Conservation (phyloP, 2,113 vertebrate genomes). For the Acanthochromis polyacanthus region DNA sequence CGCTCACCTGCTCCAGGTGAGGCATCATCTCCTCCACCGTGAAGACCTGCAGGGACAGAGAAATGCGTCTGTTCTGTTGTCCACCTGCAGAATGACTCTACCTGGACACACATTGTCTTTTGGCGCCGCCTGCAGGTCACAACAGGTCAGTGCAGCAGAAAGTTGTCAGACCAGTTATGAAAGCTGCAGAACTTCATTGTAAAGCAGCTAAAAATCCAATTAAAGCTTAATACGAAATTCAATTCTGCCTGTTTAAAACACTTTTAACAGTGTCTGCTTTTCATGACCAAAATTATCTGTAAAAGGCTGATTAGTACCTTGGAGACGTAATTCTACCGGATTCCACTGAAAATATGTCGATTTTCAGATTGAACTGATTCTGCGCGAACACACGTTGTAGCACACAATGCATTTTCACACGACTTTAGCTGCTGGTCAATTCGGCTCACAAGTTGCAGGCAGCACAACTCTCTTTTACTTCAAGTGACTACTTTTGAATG, state of each 20-base stretch:
- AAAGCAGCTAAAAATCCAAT: no score
- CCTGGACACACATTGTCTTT: background rate
- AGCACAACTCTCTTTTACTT: fast-evolving
- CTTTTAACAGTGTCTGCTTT: background rate
- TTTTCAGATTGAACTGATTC: background rate
- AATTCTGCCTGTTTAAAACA: no score
- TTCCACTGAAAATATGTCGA: background rate
- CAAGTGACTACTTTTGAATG: background rate
- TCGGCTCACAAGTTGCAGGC: background rate
- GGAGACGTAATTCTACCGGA: background rate
- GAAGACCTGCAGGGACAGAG: constrained; percentile 86
- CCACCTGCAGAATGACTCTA: no score
- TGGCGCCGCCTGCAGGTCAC: constrained; percentile 40
- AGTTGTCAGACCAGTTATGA: background rate
- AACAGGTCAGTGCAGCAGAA: background rate
- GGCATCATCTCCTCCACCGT: constrained; percentile 98
- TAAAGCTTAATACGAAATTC: no score
- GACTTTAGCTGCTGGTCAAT: background rate
- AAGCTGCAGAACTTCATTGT: background rate
- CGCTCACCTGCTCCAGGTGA: constrained; percentile 89
- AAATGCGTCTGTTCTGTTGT: no score
- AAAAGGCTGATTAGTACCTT: no score
- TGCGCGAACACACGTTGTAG: fast-evolving
- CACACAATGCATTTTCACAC: fast-evolving
- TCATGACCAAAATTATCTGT: background rate